phyloP scores from a whole-genome alignment of 2,113 vertebrate genomes.

The Cyanistes caeruleus region DNA sequence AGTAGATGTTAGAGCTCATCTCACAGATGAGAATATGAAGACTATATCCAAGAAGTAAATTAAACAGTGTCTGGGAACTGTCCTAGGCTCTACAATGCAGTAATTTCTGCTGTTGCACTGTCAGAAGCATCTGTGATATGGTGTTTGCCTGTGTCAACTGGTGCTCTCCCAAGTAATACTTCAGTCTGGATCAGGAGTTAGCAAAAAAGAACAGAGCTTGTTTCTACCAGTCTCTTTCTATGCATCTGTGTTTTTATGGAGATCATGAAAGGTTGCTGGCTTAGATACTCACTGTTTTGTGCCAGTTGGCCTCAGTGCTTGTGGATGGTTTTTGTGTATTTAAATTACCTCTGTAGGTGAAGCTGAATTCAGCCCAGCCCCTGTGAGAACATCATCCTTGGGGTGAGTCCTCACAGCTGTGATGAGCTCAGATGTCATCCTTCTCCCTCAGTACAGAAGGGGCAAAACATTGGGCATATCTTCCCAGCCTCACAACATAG shows the following conservation, averaged over 20 bases:
- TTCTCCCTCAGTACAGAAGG: neutral
- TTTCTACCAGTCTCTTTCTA: neutral
- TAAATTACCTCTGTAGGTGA: neutral
- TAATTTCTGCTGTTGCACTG: neutral
- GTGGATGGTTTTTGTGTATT: neutral
- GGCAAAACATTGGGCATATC: neutral
- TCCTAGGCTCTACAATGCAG: neutral
- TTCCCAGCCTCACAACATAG: neutral
- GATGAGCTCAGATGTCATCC: neutral
- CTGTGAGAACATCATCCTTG: neutral
- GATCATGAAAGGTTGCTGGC: neutral
- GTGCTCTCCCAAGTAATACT: neutral
- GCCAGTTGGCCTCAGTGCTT: neutral
- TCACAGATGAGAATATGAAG: conserved; percentile 21
- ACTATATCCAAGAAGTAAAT: conserved; percentile 30
- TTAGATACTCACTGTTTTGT: neutral
- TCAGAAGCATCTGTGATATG: neutral
- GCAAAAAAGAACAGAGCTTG: neutral
- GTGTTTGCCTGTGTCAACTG: neutral
- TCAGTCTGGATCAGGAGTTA: neutral
- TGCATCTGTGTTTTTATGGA: neutral
- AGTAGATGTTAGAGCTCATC: neutral
- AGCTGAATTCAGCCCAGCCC: neutral
- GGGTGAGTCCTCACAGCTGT: neutral
- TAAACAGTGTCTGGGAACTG: conserved; percentile 23